phyloP scores from a whole-genome alignment of 2,888 invertebrate genomes.

The Tipula helvola region DNA sequence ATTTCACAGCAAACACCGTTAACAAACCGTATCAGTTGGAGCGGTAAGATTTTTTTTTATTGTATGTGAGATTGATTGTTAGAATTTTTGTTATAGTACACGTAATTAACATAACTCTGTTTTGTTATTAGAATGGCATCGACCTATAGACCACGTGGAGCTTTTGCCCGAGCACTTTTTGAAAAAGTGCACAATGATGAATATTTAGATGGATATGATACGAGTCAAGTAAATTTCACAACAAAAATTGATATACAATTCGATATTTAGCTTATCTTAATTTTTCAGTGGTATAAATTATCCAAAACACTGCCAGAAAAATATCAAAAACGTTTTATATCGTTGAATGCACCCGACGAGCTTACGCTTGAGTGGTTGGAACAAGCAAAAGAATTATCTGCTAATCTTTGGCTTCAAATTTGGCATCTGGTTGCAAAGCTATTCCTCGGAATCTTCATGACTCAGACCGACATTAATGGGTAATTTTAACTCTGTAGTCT shows the following conservation, averaged over 20 bases:
- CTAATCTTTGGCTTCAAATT: slow-evolving; percentile 65
- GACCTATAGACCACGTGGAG: slow-evolving; percentile 29
- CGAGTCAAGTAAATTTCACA: slow-evolving; percentile 25
- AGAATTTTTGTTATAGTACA: background rate
- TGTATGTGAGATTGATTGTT: background rate
- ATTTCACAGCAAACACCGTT: background rate
- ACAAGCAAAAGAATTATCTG: slow-evolving; percentile 28
- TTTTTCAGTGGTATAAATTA: slow-evolving; percentile 30
- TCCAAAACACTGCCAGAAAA: slow-evolving; percentile 24
- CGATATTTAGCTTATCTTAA: background rate
- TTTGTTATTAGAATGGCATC: slow-evolving; percentile 21
- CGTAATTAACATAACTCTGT: background rate
- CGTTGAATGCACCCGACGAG: slow-evolving; percentile 29
- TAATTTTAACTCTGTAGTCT: slow-evolving; percentile 53
- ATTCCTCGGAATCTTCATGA: slow-evolving; percentile 82
- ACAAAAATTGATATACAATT: background rate
- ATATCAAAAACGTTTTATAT: slow-evolving; percentile 31
- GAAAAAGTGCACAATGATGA: slow-evolving; percentile 35
- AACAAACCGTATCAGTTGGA: background rate
- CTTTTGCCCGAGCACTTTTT: slow-evolving; percentile 32
- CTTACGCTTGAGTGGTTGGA: slow-evolving; percentile 31
- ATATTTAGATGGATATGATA: slow-evolving; percentile 33
- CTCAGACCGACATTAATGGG: slow-evolving; percentile 92
- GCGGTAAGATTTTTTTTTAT: background rate
- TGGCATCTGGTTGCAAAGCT: slow-evolving; percentile 80